Evolutionary conservation across 2,888 invertebrate species (phyloP), one percentile per base, ranked within the genome.

Genomic region (Dryococelus australis): DNA sequence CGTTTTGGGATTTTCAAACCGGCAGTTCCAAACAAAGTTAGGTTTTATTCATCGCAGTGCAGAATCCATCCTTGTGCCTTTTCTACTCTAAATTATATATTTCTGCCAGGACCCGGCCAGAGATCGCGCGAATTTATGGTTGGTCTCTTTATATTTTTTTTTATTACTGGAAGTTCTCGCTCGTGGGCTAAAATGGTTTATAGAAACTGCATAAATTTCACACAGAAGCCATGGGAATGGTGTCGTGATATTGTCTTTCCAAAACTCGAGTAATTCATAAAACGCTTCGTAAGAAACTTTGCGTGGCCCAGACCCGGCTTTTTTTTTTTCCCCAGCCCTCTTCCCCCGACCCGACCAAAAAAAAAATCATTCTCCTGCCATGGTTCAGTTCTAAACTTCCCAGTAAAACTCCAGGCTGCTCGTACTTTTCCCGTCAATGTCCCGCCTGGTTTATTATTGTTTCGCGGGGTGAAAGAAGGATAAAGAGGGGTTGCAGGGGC

Each of bases 131-230:
- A 65, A 65, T 65, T 65, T 65, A 65, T 65, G 0, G 65, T 65
- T 16, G 24, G 8, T 16, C 20, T 51, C 12, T 20, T 51, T n/a
- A n/a, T n/a, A n/a, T 65, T 24, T 65, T 65, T 65, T 65, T 65
- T 24, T 65, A 8, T 24, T 24, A 12, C 20, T 9, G n/a, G 65
- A 65, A 65, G 13, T 65, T 65, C n/a, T n/a, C 65, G 16, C n/a
- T 65, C n/a, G 65, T n/a, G 65, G 65, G 24, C 65, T n/a, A n/a
- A n/a, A 1, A n/a, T n/a, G 65, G 65, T 65, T 65, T 65, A 65
- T 65, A 65, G 65, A 65, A 65, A 65, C 65, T n/a, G 65, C 65
- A 65, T 65, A 65, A 65, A 65, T 65, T 65, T 65, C 65, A 65
- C 65, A 16, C 20, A n/a, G 65, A 20, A 65, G 65, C 65, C 24